phyloP scores from a whole-genome alignment of 2,888 invertebrate genomes.

The Orchestes rusci region DNA sequence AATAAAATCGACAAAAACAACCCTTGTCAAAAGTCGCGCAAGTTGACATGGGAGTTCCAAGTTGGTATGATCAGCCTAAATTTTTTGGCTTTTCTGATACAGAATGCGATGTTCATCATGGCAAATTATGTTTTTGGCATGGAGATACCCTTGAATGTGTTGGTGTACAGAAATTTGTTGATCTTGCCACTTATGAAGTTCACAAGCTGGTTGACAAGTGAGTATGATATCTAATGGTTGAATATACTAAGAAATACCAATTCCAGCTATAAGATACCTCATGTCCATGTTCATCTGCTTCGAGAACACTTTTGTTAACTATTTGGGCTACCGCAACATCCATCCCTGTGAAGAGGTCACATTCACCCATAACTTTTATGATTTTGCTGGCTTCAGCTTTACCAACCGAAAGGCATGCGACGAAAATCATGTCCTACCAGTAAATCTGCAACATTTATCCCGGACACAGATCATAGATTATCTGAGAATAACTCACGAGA shows the following conservation, averaged over 20 bases:
- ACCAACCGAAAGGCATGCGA: slow-evolving; percentile 34
- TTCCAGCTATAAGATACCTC: slow-evolving; percentile 29
- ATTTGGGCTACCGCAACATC: slow-evolving; percentile 35
- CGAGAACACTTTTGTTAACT: slow-evolving; percentile 37
- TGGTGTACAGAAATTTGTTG: slow-evolving; percentile 9
- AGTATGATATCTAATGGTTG: too few species aligned
- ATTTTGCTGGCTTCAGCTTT: slow-evolving; percentile 36
- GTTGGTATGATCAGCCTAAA: slow-evolving; percentile 28
- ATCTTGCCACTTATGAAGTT: slow-evolving; percentile 6
- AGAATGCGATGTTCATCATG: slow-evolving; percentile 28
- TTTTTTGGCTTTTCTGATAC: slow-evolving; percentile 26
- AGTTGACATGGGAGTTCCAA: too few species aligned
- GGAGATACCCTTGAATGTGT: slow-evolving; percentile 2
- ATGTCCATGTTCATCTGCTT: slow-evolving; percentile 39
- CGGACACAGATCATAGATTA: slow-evolving; percentile 37
- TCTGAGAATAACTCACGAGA: slow-evolving; percentile 39
- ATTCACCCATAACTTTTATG: slow-evolving; percentile 34
- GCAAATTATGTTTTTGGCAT: neutral
- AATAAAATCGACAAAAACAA: too few species aligned
- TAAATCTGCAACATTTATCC: slow-evolving; percentile 28
- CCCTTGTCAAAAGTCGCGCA: too few species aligned
- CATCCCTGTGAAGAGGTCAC: slow-evolving; percentile 35
- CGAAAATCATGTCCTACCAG: slow-evolving; percentile 31
- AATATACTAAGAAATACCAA: too few species aligned
- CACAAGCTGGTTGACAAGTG: slow-evolving; percentile 7